phyloP scores from a whole-genome alignment of 2,888 invertebrate species.

The Stenodema calcarata region DNA sequence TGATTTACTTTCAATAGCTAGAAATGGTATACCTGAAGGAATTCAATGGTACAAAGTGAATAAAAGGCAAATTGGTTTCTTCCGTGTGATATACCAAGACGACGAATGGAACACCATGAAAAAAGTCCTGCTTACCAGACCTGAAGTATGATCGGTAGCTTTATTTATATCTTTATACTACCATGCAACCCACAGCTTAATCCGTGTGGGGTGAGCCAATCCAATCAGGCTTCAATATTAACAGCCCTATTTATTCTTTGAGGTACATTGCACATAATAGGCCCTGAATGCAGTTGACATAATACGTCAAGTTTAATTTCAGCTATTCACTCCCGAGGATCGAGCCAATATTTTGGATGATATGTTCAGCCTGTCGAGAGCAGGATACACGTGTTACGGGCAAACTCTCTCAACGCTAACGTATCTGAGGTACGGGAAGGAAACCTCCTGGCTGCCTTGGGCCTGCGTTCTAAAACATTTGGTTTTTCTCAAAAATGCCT shows the following conservation, averaged over 20 bases:
- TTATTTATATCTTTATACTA: too few species aligned
- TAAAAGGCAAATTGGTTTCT: slow-evolving; percentile 83
- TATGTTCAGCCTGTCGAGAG: slow-evolving; percentile 78
- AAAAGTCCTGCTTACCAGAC: slow-evolving; percentile 62
- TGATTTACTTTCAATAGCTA: slow-evolving; percentile 65
- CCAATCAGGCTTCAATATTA: too few species aligned
- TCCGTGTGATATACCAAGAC: slow-evolving; percentile 81
- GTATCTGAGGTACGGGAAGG: slow-evolving; percentile 68
- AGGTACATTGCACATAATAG: too few species aligned
- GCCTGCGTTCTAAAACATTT: slow-evolving; percentile 56
- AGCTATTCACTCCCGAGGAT: slow-evolving; percentile 64
- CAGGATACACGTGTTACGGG: slow-evolving; percentile 71
- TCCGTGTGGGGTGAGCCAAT: too few species aligned
- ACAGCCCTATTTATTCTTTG: too few species aligned
- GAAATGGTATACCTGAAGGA: slow-evolving; percentile 63
- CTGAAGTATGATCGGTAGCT: slow-evolving; percentile 61
- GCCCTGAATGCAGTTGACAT: too few species aligned
- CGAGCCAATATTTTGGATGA: slow-evolving; percentile 82
- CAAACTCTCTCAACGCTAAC: slow-evolving; percentile 73
- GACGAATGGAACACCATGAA: slow-evolving; percentile 70
- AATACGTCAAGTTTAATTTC: background rate
- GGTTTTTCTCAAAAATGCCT: slow-evolving; percentile 15
- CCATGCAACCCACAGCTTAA: too few species aligned
- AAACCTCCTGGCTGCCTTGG: slow-evolving; percentile 82
- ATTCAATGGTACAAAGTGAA: slow-evolving; percentile 84